Conservation (phyloP, 2,888 invertebrate species). For the Bombylius major region DNA sequence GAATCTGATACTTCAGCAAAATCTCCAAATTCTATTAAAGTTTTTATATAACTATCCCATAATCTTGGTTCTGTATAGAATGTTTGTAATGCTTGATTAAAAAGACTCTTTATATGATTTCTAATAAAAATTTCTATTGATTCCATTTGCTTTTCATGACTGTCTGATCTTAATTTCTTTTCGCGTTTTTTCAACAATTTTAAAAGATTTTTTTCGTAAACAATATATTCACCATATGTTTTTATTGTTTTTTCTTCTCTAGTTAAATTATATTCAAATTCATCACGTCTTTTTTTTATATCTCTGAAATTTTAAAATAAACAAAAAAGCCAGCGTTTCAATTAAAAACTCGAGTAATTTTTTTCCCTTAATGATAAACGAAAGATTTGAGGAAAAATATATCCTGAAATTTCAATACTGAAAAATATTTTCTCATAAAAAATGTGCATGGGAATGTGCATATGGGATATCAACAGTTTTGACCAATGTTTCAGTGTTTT, state of each 20-base stretch:
- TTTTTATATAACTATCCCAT: slow-evolving; percentile 63
- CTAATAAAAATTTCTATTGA: background rate
- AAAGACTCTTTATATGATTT: slow-evolving; percentile 54
- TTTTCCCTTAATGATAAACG: too few species aligned
- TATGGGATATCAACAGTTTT: too few species aligned
- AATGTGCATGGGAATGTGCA: too few species aligned
- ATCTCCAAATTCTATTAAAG: slow-evolving; percentile 57
- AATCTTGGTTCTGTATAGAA: slow-evolving; percentile 61
- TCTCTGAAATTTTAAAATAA: background rate
- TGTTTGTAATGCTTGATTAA: slow-evolving; percentile 52
- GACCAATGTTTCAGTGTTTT: too few species aligned
- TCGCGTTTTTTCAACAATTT: background rate
- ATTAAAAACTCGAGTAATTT: too few species aligned
- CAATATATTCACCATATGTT: slow-evolving; percentile 6
- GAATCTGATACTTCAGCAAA: slow-evolving; percentile 42
- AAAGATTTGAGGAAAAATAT: too few species aligned
- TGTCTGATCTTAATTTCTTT: background rate
- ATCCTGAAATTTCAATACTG: too few species aligned
- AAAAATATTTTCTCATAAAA: too few species aligned
- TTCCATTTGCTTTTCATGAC: background rate
- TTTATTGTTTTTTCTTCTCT: slow-evolving; percentile 1
- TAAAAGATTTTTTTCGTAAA: slow-evolving; percentile 2
- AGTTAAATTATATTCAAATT: slow-evolving; percentile 4
- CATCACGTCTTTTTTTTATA: slow-evolving; percentile 5
- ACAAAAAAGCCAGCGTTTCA: too few species aligned